These are phyloP conservation scores for Pantherophis guttatus DNA, from an alignment of 2,113 vertebrate species.

Conservation along the genomic window DNA sequence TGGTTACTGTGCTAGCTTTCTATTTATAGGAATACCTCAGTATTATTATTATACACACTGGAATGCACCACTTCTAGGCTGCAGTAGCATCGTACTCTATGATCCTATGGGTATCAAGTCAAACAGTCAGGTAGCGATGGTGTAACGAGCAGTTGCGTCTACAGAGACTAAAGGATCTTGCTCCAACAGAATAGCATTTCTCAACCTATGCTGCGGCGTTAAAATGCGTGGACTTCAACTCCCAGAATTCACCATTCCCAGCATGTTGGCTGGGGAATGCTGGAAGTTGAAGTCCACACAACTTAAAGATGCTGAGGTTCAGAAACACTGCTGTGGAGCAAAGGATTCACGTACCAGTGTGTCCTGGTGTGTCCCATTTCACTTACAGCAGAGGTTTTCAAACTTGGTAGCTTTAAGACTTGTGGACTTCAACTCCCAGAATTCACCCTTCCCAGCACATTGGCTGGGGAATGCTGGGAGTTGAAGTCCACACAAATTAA, in stretches of 20 bases:
- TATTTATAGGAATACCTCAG: neutral
- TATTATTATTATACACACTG: neutral
- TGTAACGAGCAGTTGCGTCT: neutral
- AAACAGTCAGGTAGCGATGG: neutral
- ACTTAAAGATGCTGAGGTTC: neutral
- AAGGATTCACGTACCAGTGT: neutral
- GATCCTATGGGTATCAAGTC: neutral
- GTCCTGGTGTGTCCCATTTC: neutral
- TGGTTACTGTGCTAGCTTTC: neutral
- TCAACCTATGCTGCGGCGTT: neutral
- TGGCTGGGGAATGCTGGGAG: neutral
- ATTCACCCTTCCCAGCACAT: neutral
- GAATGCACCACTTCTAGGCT: neutral
- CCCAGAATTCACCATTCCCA: neutral
- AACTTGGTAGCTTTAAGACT: too few species aligned
- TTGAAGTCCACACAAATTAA: neutral
- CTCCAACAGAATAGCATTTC: neutral
- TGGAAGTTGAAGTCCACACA: neutral
- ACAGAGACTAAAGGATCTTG: neutral
- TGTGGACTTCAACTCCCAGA: neutral
- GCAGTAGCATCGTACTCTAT: neutral
- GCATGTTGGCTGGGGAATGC: neutral
- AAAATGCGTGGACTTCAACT: neutral
- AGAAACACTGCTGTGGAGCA: neutral
- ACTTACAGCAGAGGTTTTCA: neutral